phyloP scores from a whole-genome alignment of 2,113 vertebrate genomes.

The Morone saxatilis region DNA sequence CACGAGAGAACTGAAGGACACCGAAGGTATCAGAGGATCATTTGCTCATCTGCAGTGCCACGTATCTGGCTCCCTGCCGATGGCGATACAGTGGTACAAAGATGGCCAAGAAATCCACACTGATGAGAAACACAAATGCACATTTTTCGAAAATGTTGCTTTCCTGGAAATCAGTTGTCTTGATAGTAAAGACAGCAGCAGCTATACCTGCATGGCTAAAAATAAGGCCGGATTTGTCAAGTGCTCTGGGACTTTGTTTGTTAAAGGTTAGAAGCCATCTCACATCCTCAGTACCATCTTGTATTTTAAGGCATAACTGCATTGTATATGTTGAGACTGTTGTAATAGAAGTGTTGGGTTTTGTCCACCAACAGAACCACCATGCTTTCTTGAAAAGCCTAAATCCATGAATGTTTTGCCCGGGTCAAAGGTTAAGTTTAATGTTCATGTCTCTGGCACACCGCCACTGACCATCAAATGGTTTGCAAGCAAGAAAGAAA shows the following conservation, averaged over 20 bases:
- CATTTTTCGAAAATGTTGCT: conserved; percentile 92
- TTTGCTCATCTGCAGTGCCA: conserved; percentile 92
- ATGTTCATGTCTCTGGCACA: conserved; percentile 90
- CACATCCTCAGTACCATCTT: neutral
- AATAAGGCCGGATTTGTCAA: conserved; percentile 91
- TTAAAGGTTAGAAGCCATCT: conserved; percentile 89
- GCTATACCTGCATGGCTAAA: conserved; percentile 90
- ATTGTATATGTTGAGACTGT: neutral
- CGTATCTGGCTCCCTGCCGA: conserved; percentile 92
- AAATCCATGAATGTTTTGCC: conserved; percentile 92
- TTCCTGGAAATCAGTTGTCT: conserved; percentile 92
- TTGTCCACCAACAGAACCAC: conserved; percentile 86
- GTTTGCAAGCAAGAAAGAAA: conserved; percentile 94
- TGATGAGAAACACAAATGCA: conserved; percentile 91
- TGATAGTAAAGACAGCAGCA: conserved; percentile 88
- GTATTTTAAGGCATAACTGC: neutral
- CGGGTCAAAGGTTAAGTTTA: conserved; percentile 91
- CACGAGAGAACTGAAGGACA: conserved; percentile 91
- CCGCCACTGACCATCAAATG: conserved; percentile 93
- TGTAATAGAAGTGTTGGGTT: neutral
- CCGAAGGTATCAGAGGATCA: conserved; percentile 92
- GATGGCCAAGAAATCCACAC: conserved; percentile 89
- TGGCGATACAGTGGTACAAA: conserved; percentile 92
- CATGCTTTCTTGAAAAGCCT: conserved; percentile 92
- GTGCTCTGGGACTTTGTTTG: conserved; percentile 88